Base-by-base conservation (phyloP, 1,140 invertebrate species). In the Neodiprion virginianus region DNA sequence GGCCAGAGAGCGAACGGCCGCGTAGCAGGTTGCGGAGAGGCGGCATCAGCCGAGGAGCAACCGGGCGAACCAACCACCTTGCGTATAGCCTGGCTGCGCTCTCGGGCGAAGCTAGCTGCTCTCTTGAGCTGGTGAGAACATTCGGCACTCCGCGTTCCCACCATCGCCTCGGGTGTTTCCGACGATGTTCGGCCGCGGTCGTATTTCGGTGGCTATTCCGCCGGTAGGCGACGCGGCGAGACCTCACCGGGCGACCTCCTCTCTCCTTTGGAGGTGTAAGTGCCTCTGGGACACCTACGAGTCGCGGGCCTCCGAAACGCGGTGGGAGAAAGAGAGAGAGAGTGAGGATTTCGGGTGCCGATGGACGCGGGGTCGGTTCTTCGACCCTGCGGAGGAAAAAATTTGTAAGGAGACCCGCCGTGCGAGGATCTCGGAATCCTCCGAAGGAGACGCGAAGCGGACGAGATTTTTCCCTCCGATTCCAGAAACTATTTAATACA, bases 111-210 rank as follows among this genome's bases (percentile, higher is more conserved):
- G 79, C 80, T 77, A 76, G 12, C 17, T 74, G 71, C 76, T 76
- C 80, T 66, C 67, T 23, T 80, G 76, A 81, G 83, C 83, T 86
- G 86, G 86, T 88, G 86, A 88, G 87, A 88, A 88, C 87, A 87
- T 81, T 84, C 82, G 83, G 81, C 82, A 84, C 81, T 85, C 83
- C 80, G 79, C 85, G 86, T 88, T 88, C 87, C 86, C 87, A 88
- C 87, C 87, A 87, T 86, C 80, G 81, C 81, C 84, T 87, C 86
- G 87, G 84, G 74, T 78, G 75, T 85, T 82, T 85, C 84, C 86
- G 86, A 80, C 70, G 72, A 79, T 78, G 79, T 79, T 85, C 84
- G 84, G 83, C 71, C 68, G 72, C 10, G 71, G 74, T 84, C 83
- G 85, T 81, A 71, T 76, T 74, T 66, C 75, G 53, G 47, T 21